These are phyloP conservation scores for Aurelia sp. DNA, from an alignment of 30 jellyfish, hydroid and myxozoan species.

Conservation along the genomic window DNA sequence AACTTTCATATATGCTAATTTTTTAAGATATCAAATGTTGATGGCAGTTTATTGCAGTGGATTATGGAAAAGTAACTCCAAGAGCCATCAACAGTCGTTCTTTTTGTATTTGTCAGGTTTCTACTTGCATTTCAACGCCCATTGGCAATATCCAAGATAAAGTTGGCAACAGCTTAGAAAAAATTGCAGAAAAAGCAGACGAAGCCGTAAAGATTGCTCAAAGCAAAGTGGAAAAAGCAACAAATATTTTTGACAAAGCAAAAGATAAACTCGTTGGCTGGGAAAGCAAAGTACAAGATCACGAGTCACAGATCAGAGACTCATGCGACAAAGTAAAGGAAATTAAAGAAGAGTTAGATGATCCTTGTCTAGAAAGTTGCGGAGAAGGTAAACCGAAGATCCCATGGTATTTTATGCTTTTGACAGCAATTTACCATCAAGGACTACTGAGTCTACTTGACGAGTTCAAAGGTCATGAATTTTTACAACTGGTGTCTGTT, in stretches of 20 bases:
- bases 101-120: background rate
- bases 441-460: no score
- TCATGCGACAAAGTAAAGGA: constrained; percentile 58
- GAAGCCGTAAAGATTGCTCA: constrained; percentile 42
- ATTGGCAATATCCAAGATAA: constrained; percentile 62
- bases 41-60: no score
- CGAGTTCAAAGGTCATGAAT: no score
- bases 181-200: constrained; percentile 67
- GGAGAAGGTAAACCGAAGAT: constrained; percentile 41
- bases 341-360: constrained; percentile 58
- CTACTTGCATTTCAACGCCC: constrained; percentile 70
- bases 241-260: constrained; percentile 36
- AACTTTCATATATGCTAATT: no score
- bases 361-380: constrained; percentile 69
- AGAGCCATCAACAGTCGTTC: no score
- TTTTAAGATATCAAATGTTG: no score
- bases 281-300: constrained; percentile 55
- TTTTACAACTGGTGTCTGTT: background rate
- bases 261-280: constrained; percentile 39
- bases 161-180: constrained; percentile 45
- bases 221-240: constrained; percentile 45
- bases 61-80: no score
- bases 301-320: constrained; percentile 50
- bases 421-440: no score
- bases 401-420: no score